Conservation (phyloP, 2,888 invertebrate genomes). For the Diachrysia chrysitis region DNA sequence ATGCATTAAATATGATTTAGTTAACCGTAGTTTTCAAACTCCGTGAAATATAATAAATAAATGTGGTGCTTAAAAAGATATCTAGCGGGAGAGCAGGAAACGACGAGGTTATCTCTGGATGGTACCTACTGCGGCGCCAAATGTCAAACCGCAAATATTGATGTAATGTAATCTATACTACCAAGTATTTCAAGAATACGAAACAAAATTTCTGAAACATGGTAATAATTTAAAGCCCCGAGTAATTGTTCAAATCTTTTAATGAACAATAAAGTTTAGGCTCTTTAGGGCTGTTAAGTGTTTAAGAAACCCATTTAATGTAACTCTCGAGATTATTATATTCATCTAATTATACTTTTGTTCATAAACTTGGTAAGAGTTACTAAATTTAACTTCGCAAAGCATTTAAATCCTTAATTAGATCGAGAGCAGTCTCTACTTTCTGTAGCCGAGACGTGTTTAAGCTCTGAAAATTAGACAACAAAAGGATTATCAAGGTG, state of each 20-base stretch:
- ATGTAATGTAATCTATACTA: neutral
- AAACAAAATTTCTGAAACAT: neutral
- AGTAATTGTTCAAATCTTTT: neutral
- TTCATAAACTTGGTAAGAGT: neutral
- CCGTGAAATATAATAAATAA: neutral
- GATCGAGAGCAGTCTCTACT: constrained; percentile 8
- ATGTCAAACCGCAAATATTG: neutral
- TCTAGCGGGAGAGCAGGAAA: neutral
- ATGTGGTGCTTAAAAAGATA: neutral
- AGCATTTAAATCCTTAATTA: neutral
- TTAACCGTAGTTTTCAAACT: neutral
- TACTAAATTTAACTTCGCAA: constrained; percentile 9
- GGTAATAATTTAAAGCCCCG: neutral
- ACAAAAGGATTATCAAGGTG: constrained; percentile 7
- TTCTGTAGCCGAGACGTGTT: constrained; percentile 10
- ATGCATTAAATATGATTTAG: constrained; percentile 10
- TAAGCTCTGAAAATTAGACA: constrained; percentile 21
- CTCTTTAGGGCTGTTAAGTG: constrained; percentile 1
- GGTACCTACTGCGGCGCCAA: neutral
- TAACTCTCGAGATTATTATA: neutral
- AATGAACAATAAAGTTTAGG: constrained; percentile 1
- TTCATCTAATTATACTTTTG: neutral
- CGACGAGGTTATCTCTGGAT: neutral
- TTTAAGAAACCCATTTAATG: neutral
- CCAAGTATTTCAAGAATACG: neutral